Base-by-base conservation (phyloP, 37 sponge, comb jelly and placozoan species). In the Halisarca cf. caerulea region DNA sequence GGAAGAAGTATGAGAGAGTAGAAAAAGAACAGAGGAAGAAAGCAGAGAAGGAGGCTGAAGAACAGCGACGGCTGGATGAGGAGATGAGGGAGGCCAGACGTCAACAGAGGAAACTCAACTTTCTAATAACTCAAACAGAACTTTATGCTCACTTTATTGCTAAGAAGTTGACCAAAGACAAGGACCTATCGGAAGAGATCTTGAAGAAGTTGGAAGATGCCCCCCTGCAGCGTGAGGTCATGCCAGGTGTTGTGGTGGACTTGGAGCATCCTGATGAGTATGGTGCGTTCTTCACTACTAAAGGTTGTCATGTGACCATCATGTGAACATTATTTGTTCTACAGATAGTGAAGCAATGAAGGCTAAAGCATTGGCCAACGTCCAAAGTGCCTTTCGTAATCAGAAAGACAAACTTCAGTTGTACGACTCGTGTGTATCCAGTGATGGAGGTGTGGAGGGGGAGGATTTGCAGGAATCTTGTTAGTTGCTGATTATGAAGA, bases 61-160 rank as follows among this genome's bases (percentile, higher is more conserved):
- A 94, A 34, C 97, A 94, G 87, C 83, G 86, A 23, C 77, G 84
- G 25, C 71, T 85, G 40, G 92, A 92, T 33, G 95, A 97, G 35
- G 97, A 97, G 58, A 89, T 94, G 89, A 84, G 90, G 54, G 97
- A 97, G 97, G 97, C 97, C 4, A 84, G 79, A 35, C 38, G 91
- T 17, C 97, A 97, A 80, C 97, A 97, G 71, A 40, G 97, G 64
- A 97, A 97, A 44, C 92, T 97, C 27, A 97, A 97, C 81, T 97
- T 97, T 71, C 87, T 97, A 27, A 97, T 97, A 81, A 97, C 97
- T n/a, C 97, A 97, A 60, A 97, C 97, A 34, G 97, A 97, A 82
- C 80, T 97, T 66, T 97, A 92, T 86, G 97, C 97, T 84, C 97
- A 97, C 78, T 97, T 97, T 84, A 92, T 97, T 86, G 90, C 91